Percentiles rank a stretch among this genome's conserved stretches.
phyloP scores from a whole-genome alignment of 2,888 invertebrate species.

The Cloeon dipterum region DNA sequence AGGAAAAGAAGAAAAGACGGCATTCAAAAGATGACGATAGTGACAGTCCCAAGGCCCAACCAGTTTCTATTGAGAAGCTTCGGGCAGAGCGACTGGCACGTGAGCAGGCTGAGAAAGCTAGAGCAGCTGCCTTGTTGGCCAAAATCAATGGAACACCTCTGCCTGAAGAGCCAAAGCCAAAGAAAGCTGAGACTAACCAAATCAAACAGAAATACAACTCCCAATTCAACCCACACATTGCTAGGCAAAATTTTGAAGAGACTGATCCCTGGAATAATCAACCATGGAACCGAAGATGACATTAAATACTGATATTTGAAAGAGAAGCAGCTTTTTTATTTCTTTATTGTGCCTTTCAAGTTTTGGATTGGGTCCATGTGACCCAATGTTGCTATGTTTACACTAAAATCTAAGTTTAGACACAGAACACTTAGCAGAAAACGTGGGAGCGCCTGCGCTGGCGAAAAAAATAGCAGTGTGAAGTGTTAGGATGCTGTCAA shows the following conservation, averaged over 20 bases:
- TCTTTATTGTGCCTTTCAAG: too few relatives aligned
- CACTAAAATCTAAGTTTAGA: too few relatives aligned
- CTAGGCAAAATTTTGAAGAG: conserved; percentile 44
- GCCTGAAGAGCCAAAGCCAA: conserved; percentile 13
- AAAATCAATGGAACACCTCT: conserved; percentile 31
- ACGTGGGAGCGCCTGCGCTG: too few relatives aligned
- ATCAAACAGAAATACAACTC: conserved; percentile 75
- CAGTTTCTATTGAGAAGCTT: conserved; percentile 33
- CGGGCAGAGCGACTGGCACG: conserved; percentile 56
- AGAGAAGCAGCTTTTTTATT: too few relatives aligned
- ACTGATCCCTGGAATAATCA: too few relatives aligned
- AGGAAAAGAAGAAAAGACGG: conserved; percentile 11
- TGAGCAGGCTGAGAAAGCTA: conserved; percentile 53
- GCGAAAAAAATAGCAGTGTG: too few relatives aligned
- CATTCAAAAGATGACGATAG: conserved; percentile 11
- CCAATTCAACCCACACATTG: conserved; percentile 83
- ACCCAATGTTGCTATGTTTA: too few relatives aligned
- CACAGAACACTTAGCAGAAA: too few relatives aligned
- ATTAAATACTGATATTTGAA: too few relatives aligned
- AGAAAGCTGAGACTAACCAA: conserved; percentile 12
- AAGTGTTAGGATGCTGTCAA: too few relatives aligned
- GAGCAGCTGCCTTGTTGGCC: conserved; percentile 45
- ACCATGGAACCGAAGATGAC: too few relatives aligned
- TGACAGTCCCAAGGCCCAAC: conserved; percentile 13
- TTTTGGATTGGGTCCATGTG: too few relatives aligned